Percentiles rank a stretch among this genome's conserved stretches.
These are phyloP conservation scores for Athene cunicularia DNA, from an alignment of 2,113 vertebrate genomes.

Conservation along the genomic window DNA sequence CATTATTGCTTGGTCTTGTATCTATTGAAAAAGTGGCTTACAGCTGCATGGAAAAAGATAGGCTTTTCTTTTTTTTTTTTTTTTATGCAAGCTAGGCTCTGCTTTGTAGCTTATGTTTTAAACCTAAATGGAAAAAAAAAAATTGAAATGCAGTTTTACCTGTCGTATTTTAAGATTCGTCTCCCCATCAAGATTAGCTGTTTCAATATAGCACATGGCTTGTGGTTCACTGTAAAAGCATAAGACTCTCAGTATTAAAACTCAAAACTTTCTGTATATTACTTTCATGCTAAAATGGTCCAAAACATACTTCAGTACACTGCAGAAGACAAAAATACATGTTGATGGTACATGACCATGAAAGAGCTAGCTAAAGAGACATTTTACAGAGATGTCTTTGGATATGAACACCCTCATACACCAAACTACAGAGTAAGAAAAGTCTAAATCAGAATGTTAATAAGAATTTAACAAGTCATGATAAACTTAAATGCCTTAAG, in stretches of 20 bases:
- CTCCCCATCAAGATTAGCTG: conserved; percentile 97
- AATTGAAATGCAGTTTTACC: conserved; percentile 72
- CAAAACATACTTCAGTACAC: not conserved
- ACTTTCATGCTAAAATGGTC: not conserved
- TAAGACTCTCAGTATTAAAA: not conserved
- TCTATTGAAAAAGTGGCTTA: not conserved
- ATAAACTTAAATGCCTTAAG: not conserved
- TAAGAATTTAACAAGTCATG: not conserved
- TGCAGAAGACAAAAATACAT: not conserved
- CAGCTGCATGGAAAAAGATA: not conserved
- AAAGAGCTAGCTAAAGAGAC: not conserved
- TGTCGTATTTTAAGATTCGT: conserved; percentile 98
- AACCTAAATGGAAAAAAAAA: not conserved
- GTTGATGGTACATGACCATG: not conserved
- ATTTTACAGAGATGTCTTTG: not conserved
- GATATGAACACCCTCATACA: not conserved
- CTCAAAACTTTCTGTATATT: not conserved
- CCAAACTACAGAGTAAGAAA: not conserved
- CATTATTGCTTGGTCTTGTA: not conserved
- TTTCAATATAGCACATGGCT: conserved; percentile 98
- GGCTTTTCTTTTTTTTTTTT: not conserved
- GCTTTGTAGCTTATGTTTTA: not conserved
- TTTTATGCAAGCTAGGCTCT: not conserved
- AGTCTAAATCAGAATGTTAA: not conserved
- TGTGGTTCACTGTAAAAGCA: conserved; percentile 89